phyloP scores from a whole-genome alignment of 2,797 vertebrate genomes.

The Craterocephalus amniculus region DNA sequence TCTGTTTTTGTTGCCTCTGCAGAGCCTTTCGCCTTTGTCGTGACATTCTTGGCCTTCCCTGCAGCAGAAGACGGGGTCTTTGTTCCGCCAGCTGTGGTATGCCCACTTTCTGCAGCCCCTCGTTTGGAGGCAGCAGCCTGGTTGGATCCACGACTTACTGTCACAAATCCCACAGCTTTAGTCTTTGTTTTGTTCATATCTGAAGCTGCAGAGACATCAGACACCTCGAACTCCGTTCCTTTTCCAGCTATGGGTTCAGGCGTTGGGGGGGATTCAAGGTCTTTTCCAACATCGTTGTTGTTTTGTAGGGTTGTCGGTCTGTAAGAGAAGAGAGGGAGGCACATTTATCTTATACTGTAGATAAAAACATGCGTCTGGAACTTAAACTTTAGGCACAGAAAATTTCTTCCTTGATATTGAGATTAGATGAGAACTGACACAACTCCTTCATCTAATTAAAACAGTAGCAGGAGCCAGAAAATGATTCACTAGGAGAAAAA shows the following conservation, averaged over 20 bases:
- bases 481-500: neutral
- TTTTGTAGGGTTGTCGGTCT: slow-evolving; percentile 68
- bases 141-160: slow-evolving; percentile 53
- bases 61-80: slow-evolving; percentile 63
- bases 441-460: neutral
- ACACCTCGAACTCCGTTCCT: slow-evolving; percentile 69
- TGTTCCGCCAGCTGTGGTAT: slow-evolving; percentile 44
- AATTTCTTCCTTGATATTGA: neutral
- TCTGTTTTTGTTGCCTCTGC: slow-evolving; percentile 47
- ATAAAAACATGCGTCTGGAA: neutral
- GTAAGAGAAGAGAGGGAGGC: slow-evolving; percentile 7
- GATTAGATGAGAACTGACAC: neutral
- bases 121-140: slow-evolving; percentile 50
- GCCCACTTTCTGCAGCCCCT: slow-evolving; percentile 38
- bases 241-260: slow-evolving; percentile 67
- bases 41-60: slow-evolving; percentile 61
- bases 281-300: slow-evolving; percentile 56
- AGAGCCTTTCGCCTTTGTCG: slow-evolving; percentile 59
- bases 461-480: neutral
- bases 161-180: slow-evolving; percentile 22
- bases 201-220: slow-evolving; percentile 68
- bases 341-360: neutral
- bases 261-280: slow-evolving; percentile 63
- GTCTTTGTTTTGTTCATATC: slow-evolving; percentile 71
- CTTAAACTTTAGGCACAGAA: neutral